Base-by-base conservation (phyloP, 2,113 vertebrate genomes). In the Alectura lathami region DNA sequence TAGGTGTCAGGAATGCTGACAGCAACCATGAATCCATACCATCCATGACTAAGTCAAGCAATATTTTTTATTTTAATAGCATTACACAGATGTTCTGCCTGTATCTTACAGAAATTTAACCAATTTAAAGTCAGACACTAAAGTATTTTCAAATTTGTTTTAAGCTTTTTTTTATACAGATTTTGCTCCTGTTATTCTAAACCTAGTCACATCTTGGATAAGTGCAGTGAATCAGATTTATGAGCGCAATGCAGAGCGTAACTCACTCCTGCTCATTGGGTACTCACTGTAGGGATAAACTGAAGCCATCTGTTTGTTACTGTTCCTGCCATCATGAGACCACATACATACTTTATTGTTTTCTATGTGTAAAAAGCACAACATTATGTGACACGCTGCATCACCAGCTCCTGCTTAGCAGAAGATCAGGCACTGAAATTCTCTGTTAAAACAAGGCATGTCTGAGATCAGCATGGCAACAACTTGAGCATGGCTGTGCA, bases 351-450 rank as follows among this genome's bases (percentile, higher is more conserved):
- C 38, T 50, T 70, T 18, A 57, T 43, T 50, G 30, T 72, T 86
- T 93, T 18, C 60, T 34, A 21, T 1, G 36, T 34, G 96, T 74
- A 92, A 81, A 81, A 51, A 50, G 73, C 40, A 88, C 53, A 78
- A 48, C 66, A 93, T 93, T 96, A 96, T 96, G 96, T 97, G 79
- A 50, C 59, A 36, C 0, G 1, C 34, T 84, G 69, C 97, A 97
- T 91, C 56, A 80, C n/a, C 2, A 3, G 3, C 60, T 84, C 81
- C 70, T 54, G 6, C 21, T 79, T 80, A 47, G 7, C 2, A 60
- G 68, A 78, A 68, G 43, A 85, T 56, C 23, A 17, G 30, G 13
- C 60, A 82, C 9, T 38, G 57, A 54, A 83, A 78, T 15, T 43
- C 75, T 34, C 3, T 17, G 1, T 14, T 17, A 94, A 70, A 54